These are phyloP conservation scores for Crotalus viridis DNA, from an alignment of 2,113 vertebrate species.

Conservation along the genomic window DNA sequence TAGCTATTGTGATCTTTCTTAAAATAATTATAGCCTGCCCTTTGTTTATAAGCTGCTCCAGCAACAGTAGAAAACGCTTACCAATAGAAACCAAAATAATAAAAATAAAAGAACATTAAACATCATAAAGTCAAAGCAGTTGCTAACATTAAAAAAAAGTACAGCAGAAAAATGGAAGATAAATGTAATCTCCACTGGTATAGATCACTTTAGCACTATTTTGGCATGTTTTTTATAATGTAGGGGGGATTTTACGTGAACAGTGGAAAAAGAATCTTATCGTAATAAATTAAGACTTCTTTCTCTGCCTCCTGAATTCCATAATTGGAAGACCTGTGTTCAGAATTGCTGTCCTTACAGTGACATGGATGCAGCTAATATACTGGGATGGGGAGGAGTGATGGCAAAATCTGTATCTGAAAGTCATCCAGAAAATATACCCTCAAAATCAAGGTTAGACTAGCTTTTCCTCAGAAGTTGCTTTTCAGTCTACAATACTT, in stretches of 20 bases:
- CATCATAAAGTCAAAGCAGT: background rate
- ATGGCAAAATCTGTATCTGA: background rate
- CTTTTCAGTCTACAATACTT: background rate
- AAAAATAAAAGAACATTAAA: background rate
- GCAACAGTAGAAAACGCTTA: background rate
- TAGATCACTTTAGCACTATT: background rate
- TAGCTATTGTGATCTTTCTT: background rate
- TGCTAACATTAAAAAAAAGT: background rate
- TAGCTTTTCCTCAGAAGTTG: background rate
- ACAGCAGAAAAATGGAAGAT: background rate
- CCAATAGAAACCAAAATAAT: background rate
- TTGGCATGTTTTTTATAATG: background rate
- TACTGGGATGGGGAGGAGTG: background rate
- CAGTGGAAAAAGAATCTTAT: background rate
- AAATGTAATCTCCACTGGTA: background rate
- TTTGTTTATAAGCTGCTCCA: background rate
- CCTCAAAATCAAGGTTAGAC: background rate
- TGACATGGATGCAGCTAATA: background rate
- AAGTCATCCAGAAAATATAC: background rate
- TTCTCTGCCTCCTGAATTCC: background rate
- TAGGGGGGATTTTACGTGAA: background rate
- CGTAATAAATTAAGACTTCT: background rate
- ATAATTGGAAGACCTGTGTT: background rate
- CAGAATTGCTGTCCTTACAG: background rate
- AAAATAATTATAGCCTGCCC: background rate